A percentile compares a stretch with the other conserved stretches of the same genome.
These are phyloP conservation scores for Varroa destructor DNA, from an alignment of 1,140 invertebrate species.

Conservation along the genomic window DNA sequence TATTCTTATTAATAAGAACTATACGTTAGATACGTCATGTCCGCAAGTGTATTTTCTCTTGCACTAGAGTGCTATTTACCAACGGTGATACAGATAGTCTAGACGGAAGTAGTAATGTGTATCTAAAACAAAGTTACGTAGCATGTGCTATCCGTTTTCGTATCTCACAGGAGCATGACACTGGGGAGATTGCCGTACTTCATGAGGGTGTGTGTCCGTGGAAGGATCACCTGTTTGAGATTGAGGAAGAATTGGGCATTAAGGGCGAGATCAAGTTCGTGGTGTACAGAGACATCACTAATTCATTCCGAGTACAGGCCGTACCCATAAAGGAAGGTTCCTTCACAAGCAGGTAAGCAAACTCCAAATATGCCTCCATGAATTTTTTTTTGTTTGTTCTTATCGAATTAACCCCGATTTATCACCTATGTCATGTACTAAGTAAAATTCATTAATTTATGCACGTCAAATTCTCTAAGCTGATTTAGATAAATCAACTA, in stretches of 20 bases:
- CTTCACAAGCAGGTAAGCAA: slow-evolving; percentile 58
- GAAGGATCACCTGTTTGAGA: slow-evolving; percentile 68
- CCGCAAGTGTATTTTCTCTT: slow-evolving; percentile 20
- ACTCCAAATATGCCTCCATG: background rate
- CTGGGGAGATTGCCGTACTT: slow-evolving; percentile 66
- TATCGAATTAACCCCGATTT: no score
- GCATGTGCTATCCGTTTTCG: background rate
- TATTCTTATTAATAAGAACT: background rate
- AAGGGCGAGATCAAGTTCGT: slow-evolving; percentile 56
- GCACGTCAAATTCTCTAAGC: no score
- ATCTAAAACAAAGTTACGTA: no score
- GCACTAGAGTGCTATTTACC: slow-evolving; percentile 8
- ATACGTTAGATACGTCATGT: slow-evolving; percentile 26
- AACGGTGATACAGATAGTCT: no score
- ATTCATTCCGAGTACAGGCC: slow-evolving; percentile 62
- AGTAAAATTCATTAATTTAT: no score
- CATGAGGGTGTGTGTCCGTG: slow-evolving; percentile 54
- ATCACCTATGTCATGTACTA: no score
- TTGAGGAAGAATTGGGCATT: slow-evolving; percentile 62
- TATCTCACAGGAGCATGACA: slow-evolving; percentile 45
- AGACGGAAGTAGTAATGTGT: no score
- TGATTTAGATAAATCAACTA: no score
- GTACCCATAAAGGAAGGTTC: slow-evolving; percentile 58
- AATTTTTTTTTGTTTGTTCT: slow-evolving; percentile 9
- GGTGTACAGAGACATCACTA: slow-evolving; percentile 53